Percentiles rank a stretch among this genome's conserved stretches.
Evolutionary conservation across 2,888 invertebrate genomes (phyloP).

Genomic region (Pheosia gnoma): DNA sequence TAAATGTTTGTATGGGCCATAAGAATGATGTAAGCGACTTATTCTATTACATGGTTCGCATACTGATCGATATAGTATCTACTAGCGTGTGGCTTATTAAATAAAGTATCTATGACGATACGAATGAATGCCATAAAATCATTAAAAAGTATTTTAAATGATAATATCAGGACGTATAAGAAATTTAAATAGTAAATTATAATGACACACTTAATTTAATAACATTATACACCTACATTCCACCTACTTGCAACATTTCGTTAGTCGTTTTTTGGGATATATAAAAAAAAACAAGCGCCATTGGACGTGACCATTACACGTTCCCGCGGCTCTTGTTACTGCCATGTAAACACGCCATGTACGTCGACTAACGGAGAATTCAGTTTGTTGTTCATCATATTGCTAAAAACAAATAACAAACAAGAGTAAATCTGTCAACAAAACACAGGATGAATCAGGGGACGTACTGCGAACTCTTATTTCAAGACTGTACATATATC

Average conservation of each 20-base stretch:
- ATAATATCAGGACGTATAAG: slow-evolving; percentile 4
- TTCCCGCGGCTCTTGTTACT: slow-evolving; percentile 7
- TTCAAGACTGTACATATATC: too few species aligned
- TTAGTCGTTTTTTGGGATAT: background rate
- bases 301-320: slow-evolving; percentile 5
- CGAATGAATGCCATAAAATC: background rate
- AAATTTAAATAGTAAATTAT: slow-evolving; percentile 20
- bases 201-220: slow-evolving; percentile 17
- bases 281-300: slow-evolving; percentile 6
- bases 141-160: background rate
- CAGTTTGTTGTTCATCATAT: slow-evolving; percentile 11
- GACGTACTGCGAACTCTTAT: too few species aligned
- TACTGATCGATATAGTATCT: slow-evolving; percentile 18
- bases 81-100: slow-evolving; percentile 2
- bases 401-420: slow-evolving; percentile 21
- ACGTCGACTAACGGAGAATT: slow-evolving; percentile 10
- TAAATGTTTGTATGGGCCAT: slow-evolving; percentile 67
- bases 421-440: slow-evolving; percentile 23
- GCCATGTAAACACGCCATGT: slow-evolving; percentile 3
- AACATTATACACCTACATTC: slow-evolving; percentile 19
- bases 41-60: slow-evolving; percentile 34
- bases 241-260: slow-evolving; percentile 2
- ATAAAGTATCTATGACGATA: background rate
- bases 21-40: slow-evolving; percentile 66
- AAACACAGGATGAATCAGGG: background rate